Conservation (phyloP, 2,888 invertebrate genomes). For the Cremastinae sp. region DNA sequence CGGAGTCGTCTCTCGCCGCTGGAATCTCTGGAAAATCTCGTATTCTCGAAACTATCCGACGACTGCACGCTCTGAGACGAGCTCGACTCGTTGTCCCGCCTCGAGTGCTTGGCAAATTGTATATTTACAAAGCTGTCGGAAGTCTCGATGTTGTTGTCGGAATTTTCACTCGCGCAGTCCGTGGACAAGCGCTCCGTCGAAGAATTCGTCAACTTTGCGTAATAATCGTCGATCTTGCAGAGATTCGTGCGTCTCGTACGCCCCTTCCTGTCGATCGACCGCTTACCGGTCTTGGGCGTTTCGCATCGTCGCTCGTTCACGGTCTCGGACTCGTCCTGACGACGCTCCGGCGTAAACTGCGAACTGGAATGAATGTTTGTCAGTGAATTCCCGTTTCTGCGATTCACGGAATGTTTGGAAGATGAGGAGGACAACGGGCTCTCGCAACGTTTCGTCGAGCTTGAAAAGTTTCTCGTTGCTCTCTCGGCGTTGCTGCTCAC, state of each 20-base stretch:
- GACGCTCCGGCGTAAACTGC: not conserved
- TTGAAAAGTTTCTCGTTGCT: constrained; percentile 10
- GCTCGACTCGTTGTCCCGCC: constrained; percentile 65
- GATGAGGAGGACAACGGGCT: constrained; percentile 38
- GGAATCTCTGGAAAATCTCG: constrained; percentile 63
- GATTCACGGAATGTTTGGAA: constrained; percentile 60
- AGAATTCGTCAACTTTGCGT: too few species aligned
- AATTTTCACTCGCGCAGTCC: constrained; percentile 67
- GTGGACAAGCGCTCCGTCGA: constrained; percentile 44
- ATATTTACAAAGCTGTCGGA: constrained; percentile 76
- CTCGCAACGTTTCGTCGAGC: constrained; percentile 36
- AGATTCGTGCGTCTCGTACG: constrained; percentile 52
- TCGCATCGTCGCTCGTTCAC: constrained; percentile 42
- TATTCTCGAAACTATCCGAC: constrained; percentile 71
- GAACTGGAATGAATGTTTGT: constrained; percentile 62
- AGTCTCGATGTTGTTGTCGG: constrained; percentile 73
- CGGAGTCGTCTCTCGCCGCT: constrained; percentile 45
- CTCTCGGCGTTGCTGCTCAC: constrained; percentile 62
- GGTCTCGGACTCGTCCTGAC: constrained; percentile 1
- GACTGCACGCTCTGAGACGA: constrained; percentile 73
- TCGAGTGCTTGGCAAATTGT: constrained; percentile 68
- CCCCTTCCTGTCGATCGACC: constrained; percentile 30
- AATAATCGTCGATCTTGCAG: constrained; percentile 42
- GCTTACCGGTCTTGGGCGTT: constrained; percentile 61
- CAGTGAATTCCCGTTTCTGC: constrained; percentile 63